Conservation (phyloP, 2,797 vertebrate species). For the Acestrorhynchus altus region DNA sequence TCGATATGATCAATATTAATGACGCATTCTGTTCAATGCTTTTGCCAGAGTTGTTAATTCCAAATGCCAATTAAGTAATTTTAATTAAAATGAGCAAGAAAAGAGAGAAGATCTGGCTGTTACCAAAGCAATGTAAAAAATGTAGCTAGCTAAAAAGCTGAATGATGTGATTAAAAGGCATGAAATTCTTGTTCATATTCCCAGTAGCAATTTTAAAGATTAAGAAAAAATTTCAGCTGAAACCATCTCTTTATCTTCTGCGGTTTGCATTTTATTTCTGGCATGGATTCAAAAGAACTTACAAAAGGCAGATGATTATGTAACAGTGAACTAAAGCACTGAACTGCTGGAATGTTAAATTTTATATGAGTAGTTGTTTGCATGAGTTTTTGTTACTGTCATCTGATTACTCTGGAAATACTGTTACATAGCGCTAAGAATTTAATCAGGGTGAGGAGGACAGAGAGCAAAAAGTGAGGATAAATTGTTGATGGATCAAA, state of each 20-base stretch:
- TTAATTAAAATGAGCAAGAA: no score
- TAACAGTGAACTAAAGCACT: no score
- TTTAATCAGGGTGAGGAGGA: slow-evolving; percentile 23
- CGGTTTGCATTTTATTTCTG: not conserved
- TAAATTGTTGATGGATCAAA: not conserved
- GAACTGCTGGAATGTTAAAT: not conserved
- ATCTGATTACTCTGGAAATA: slow-evolving; percentile 1
- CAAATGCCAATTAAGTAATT: no score
- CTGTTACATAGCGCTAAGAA: not conserved
- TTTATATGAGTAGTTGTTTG: not conserved
- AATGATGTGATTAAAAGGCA: not conserved
- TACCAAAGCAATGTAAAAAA: no score
- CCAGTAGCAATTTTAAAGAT: not conserved
- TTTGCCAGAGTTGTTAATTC: no score
- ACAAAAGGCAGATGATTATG: not conserved
- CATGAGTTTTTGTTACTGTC: slow-evolving; percentile 1
- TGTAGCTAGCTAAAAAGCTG: not conserved
- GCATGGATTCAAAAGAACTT: not conserved
- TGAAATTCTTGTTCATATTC: not conserved
- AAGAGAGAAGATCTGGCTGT: no score
- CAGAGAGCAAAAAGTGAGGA: no score
- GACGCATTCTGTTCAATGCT: no score
- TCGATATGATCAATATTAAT: no score
- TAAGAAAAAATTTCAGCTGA: not conserved
- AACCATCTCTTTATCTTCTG: not conserved